Conservation (phyloP, 2,113 vertebrate genomes). For the Vulpes vulpes region DNA sequence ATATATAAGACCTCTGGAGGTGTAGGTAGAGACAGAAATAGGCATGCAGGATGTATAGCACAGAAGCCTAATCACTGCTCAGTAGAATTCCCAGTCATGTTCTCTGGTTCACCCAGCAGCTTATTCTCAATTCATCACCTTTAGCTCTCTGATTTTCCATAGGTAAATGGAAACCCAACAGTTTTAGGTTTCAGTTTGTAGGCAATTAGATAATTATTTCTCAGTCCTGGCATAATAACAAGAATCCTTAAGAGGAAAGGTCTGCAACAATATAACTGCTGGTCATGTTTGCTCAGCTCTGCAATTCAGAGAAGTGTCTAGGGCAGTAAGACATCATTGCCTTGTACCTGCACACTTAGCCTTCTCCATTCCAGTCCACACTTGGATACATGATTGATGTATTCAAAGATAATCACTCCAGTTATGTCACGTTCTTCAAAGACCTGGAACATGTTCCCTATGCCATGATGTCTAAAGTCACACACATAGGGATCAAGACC, state of each 20-base stretch:
- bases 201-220: constrained; percentile 17
- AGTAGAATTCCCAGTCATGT: constrained; percentile 78
- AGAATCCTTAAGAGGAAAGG: constrained; percentile 43
- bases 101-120: constrained; percentile 51
- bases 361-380: not conserved
- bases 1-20: constrained; percentile 83
- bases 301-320: not conserved
- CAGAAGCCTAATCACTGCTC: constrained; percentile 80
- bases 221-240: constrained; percentile 54
- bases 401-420: not conserved
- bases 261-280: not conserved
- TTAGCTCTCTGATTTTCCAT: constrained; percentile 60
- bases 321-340: not conserved
- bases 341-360: not conserved
- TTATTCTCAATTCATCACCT: constrained; percentile 67
- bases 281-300: constrained; percentile 39
- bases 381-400: not conserved
- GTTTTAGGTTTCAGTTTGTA: constrained; percentile 7
- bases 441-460: not conserved
- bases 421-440: not conserved
- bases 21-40: constrained; percentile 85
- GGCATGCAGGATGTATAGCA: constrained; percentile 69
- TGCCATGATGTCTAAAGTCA: not conserved
- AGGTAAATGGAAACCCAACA: constrained; percentile 63
- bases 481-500: not conserved